phyloP scores from a whole-genome alignment of 2,797 vertebrate genomes.

The Megaceryle alcyon region DNA sequence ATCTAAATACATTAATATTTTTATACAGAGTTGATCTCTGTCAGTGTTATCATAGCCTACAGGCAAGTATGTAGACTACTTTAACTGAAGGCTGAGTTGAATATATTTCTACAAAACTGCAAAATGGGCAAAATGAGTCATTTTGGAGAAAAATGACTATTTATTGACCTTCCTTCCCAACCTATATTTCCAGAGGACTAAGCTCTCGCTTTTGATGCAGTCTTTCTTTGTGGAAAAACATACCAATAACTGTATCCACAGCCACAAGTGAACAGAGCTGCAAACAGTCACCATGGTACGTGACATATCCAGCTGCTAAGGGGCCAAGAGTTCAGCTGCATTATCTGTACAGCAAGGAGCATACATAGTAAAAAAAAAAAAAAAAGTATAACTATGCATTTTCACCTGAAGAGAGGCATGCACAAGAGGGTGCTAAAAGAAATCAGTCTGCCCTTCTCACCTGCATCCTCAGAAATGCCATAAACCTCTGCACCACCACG shows the following conservation, averaged over 20 bases:
- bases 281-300: fast-evolving
- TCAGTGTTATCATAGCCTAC: background rate
- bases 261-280: background rate
- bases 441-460: background rate
- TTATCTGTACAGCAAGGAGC: background rate
- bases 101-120: background rate
- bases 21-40: background rate
- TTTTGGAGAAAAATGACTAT: background rate
- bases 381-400: background rate
- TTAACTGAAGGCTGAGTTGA: background rate
- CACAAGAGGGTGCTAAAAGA: background rate
- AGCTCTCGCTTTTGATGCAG: background rate
- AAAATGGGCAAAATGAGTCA: background rate
- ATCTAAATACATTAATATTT: constrained; percentile 1
- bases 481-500: fast-evolving
- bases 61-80: background rate
- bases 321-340: background rate
- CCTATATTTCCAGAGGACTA: background rate
- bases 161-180: background rate
- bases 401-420: background rate
- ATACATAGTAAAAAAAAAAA: background rate
- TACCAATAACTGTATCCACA: background rate
- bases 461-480: background rate
- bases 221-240: background rate
- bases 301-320: fast-evolving